Percentiles rank a stretch among this genome's conserved stretches.
Evolutionary conservation across 2,797 vertebrate genomes (phyloP).

Genomic region (Antrozous pallidus): DNA sequence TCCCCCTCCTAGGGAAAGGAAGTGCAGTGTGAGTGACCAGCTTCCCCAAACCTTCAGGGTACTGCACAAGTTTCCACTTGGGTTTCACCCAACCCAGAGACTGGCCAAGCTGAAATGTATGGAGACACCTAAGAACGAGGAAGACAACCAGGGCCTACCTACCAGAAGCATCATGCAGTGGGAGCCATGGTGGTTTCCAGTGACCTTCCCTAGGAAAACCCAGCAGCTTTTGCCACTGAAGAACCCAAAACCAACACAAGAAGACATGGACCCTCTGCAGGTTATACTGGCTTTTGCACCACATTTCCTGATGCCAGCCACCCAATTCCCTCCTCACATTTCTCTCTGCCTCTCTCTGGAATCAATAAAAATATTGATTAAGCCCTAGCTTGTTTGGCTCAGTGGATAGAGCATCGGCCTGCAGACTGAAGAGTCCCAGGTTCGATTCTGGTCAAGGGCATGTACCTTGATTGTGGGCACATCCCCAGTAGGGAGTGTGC

Average conservation of each 20-base stretch:
- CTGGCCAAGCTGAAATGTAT: not conserved
- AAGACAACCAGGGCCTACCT: not conserved
- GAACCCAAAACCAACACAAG: not conserved
- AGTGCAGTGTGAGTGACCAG: not conserved
- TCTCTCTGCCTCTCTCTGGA: not conserved
- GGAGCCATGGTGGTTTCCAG: not conserved
- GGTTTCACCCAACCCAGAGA: not conserved
- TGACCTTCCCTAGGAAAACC: not conserved
- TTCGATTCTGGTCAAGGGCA: no score
- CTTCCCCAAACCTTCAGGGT: not conserved
- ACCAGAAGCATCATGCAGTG: no score
- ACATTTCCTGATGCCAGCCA: not conserved
- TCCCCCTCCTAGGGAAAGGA: not conserved
- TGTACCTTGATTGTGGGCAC: no score
- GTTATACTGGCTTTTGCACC: not conserved
- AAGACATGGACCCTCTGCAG: not conserved
- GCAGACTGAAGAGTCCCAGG: no score
- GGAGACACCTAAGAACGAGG: not conserved
- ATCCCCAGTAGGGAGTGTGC: no score
- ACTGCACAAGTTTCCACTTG: not conserved
- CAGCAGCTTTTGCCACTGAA: not conserved
- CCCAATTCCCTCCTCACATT: not conserved
- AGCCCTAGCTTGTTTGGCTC: no score
- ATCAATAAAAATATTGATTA: no score
- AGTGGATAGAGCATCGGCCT: no score